phyloP scores from a whole-genome alignment of 23 tunicate species.

The Halocynthia aurantium region DNA sequence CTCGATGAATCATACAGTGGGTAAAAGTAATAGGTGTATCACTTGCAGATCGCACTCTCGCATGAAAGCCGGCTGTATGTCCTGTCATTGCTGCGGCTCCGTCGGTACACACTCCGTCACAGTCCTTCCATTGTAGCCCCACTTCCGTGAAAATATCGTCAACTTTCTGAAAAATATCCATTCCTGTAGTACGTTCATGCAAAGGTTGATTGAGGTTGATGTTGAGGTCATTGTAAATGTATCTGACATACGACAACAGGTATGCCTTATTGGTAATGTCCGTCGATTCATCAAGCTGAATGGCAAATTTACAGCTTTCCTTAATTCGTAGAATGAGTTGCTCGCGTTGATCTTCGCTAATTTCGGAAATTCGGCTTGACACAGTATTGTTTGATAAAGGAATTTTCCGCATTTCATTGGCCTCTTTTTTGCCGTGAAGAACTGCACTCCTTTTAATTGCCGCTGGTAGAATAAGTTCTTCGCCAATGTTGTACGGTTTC shows the following conservation, averaged over 20 bases:
- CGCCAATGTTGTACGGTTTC: no score
- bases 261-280: conserved; percentile 36
- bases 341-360: conserved; percentile 42
- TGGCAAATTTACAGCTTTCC: conserved; percentile 46
- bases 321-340: conserved; percentile 52
- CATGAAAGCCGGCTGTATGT: conserved; percentile 39
- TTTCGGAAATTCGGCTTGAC: conserved; percentile 54
- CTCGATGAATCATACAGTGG: no score
- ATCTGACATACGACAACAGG: conserved; percentile 39
- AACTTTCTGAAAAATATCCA: conserved; percentile 47
- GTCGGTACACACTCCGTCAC: conserved; percentile 42
- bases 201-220: conserved; percentile 35
- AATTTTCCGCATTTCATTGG: conserved; percentile 54
- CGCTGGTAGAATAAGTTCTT: conserved; percentile 56
- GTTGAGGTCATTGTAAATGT: conserved; percentile 39
- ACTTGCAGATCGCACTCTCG: conserved; percentile 42
- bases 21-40: conserved; percentile 53
- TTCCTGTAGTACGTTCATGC: conserved; percentile 30
- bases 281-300: conserved; percentile 49
- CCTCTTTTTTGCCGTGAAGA: conserved; percentile 57
- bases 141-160: not conserved
- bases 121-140: conserved; percentile 43
- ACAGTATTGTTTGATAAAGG: conserved; percentile 55
- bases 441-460: conserved; percentile 35
- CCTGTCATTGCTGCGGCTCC: conserved; percentile 58